Evolutionary conservation across 2,888 invertebrate genomes (phyloP).

Genomic region (Melikaiella ostensackeni): DNA sequence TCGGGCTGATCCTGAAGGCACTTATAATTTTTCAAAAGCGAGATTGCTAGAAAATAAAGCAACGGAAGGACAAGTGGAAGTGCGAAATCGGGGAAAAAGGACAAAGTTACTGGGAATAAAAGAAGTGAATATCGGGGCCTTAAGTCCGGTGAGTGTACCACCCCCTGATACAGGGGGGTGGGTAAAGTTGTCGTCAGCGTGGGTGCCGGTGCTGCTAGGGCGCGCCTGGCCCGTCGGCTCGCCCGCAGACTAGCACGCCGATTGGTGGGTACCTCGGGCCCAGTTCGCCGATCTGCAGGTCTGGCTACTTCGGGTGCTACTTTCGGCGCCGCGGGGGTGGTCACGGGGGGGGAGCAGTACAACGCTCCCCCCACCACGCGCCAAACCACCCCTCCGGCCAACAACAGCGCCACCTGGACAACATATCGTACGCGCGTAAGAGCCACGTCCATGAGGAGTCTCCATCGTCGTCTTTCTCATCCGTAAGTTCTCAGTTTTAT

Average conservation of each 20-base stretch:
- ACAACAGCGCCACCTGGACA: conserved; percentile 57
- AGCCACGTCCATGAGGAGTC: conserved; percentile 74
- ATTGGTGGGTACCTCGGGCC: conserved; percentile 80
- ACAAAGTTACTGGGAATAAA: conserved; percentile 32
- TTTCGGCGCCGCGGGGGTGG: conserved; percentile 61
- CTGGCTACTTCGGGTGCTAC: conserved; percentile 64
- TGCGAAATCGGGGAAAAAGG: conserved; percentile 41
- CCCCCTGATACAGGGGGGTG: conserved; percentile 81
- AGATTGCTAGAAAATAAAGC: not conserved
- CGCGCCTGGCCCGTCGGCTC: conserved; percentile 81
- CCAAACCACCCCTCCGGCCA: conserved; percentile 60
- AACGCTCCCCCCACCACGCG: conserved; percentile 62
- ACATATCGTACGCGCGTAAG: conserved; percentile 66
- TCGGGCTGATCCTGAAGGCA: conserved; percentile 23
- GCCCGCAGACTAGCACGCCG: conserved; percentile 74
- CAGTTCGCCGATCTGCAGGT: conserved; percentile 72
- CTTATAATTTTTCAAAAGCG: conserved; percentile 41
- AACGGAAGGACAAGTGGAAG: conserved; percentile 40
- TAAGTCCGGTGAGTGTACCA: conserved; percentile 74
- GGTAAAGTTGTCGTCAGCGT: conserved; percentile 78
- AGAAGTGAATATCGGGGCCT: conserved; percentile 52
- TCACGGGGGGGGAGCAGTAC: conserved; percentile 63
- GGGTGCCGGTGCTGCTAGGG: conserved; percentile 83
- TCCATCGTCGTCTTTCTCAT: conserved; percentile 74
- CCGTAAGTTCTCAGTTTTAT: conserved; percentile 67